These are phyloP conservation scores for Gephyroberyx darwinii DNA, from an alignment of 2,797 vertebrate species.

Conservation along the genomic window DNA sequence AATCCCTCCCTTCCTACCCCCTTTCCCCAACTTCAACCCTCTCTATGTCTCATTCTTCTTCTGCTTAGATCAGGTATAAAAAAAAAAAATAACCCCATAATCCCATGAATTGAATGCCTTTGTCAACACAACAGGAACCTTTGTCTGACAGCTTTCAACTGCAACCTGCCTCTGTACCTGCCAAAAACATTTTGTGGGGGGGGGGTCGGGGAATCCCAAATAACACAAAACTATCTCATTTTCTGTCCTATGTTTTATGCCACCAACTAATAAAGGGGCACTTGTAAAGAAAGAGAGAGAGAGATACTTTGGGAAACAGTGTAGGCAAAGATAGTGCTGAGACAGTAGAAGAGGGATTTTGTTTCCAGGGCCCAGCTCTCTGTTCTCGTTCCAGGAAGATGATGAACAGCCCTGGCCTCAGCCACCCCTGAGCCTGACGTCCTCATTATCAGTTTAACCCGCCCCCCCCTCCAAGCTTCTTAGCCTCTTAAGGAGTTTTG, in stretches of 20 bases:
- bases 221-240: too few species aligned
- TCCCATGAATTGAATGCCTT: slow-evolving; percentile 36
- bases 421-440: slow-evolving; percentile 27
- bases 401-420: slow-evolving; percentile 18
- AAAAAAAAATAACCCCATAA: slow-evolving; percentile 33
- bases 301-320: not conserved
- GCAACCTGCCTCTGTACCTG: slow-evolving; percentile 44
- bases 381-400: slow-evolving; percentile 27
- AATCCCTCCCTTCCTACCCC: slow-evolving; percentile 32
- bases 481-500: not conserved
- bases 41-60: slow-evolving; percentile 51
- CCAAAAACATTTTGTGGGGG: not conserved
- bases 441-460: slow-evolving; percentile 44
- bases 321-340: slow-evolving; percentile 32
- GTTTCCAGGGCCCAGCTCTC: slow-evolving; percentile 27
- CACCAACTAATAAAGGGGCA: not conserved
- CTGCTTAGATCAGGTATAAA: slow-evolving; percentile 60
- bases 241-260: too few species aligned
- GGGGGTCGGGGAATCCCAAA: not conserved
- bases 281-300: slow-evolving; percentile 4
- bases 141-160: slow-evolving; percentile 73
- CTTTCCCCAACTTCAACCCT: slow-evolving; percentile 28
- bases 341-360: slow-evolving; percentile 21
- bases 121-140: slow-evolving; percentile 52
- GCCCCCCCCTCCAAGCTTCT: not conserved